Evolutionary conservation across 2,888 invertebrate genomes (phyloP).

Genomic region (Ophraella communa): DNA sequence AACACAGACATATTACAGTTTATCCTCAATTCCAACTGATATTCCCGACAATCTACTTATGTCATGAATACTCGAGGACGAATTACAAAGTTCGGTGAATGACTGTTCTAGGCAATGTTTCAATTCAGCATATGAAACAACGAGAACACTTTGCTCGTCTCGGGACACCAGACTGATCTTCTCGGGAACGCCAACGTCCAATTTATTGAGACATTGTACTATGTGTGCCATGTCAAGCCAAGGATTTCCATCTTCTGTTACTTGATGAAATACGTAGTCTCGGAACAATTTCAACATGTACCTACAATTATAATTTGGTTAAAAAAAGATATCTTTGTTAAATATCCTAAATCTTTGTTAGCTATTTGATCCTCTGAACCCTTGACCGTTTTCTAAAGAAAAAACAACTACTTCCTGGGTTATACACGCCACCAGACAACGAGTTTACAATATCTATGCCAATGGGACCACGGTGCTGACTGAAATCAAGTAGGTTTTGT

Average conservation of each 20-base stretch:
- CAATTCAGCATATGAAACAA: slow-evolving; percentile 94
- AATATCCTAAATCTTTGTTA: too few species aligned
- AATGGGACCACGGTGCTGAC: too few species aligned
- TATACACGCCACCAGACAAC: too few species aligned
- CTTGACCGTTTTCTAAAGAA: too few species aligned
- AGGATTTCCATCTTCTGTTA: slow-evolving; percentile 88
- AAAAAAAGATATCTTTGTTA: too few species aligned
- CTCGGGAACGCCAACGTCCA: slow-evolving; percentile 81
- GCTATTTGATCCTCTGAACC: too few species aligned
- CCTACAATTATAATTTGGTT: slow-evolving; percentile 33
- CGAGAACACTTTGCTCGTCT: slow-evolving; percentile 94
- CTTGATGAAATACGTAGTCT: slow-evolving; percentile 97
- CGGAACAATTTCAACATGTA: slow-evolving; percentile 98
- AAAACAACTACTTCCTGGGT: too few species aligned
- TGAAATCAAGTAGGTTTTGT: too few species aligned
- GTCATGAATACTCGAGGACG: slow-evolving; percentile 14
- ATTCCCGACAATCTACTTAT: slow-evolving; percentile 1
- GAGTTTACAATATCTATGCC: too few species aligned
- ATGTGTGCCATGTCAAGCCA: slow-evolving; percentile 98
- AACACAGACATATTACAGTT: slow-evolving; percentile 41
- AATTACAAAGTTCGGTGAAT: slow-evolving; percentile 74
- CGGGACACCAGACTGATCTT: slow-evolving; percentile 95
- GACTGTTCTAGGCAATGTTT: slow-evolving; percentile 94
- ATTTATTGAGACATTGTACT: slow-evolving; percentile 90
- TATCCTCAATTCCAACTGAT: slow-evolving; percentile 35